Base-by-base conservation (phyloP, 2,113 vertebrate genomes). In the Brachyistius frenatus region DNA sequence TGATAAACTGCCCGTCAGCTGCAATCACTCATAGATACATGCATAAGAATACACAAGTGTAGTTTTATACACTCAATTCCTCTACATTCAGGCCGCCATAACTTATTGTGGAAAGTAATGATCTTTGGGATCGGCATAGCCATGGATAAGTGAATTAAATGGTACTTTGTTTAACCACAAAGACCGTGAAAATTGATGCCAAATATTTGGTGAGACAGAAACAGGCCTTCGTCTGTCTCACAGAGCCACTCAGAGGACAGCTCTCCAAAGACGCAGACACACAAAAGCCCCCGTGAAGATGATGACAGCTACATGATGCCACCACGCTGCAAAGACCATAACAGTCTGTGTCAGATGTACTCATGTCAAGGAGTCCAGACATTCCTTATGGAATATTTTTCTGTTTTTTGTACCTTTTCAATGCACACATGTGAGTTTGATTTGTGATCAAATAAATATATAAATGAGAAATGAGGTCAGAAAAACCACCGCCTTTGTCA, bases 401-500 rank as follows among this genome's bases (percentile, higher is more conserved):
- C 16, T 5, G 30, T 54, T 64, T 41, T 66, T 66, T 81, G 55
- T 78, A 62, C 63, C 37, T 56, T 68, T 64, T 78, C 39, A 68
- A 55, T 70, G 63, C 54, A 78, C 62, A 86, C 86, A 93, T 88
- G 63, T 93, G 88, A 81, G 31, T 87, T 86, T 92, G 76, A 90
- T 92, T 94, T 94, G 79, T 62, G 30, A 70, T 54, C 66, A 83
- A 75, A 81, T 35, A 80, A 35, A 66, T 53, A 80, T 63, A 67
- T 62, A 11, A 88, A 93, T 87, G 81, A 72, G 46, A 85, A 84
- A 91, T 91, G 83, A 89, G 87, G 85, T 84, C 85, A 84, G 84
- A 89, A 80, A 74, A 90, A 84, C 67, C 83, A 66, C 78, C 82
- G 68, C 62, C 53, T 79, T 75, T 76, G 76, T 89, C 73, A 73